Base-by-base conservation (phyloP, 2,888 invertebrate species). In the Philereme transversata region DNA sequence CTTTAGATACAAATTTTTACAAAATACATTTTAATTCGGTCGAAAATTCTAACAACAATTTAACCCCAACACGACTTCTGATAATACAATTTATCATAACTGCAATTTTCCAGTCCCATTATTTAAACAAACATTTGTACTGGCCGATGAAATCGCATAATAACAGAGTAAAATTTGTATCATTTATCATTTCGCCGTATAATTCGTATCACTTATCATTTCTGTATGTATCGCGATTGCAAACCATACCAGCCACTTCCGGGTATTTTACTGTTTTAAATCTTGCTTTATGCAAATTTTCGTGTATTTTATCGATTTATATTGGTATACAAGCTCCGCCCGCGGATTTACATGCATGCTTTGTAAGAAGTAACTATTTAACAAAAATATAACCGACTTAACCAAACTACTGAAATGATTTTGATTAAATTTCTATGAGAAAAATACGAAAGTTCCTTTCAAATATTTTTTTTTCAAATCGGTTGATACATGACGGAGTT, bases 151-250 rank as follows among this genome's bases (percentile, higher is more conserved):
- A 48, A 70, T 67, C 64, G 66, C 67, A 66, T 69, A 67, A 68
- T 66, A 74, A 67, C 62, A 59, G 51, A 51, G 61, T 51, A 55
- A 70, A 78, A 77, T 72, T 72, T 56, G 71, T 70, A 72, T 67
- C 79, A 78, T 82, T 75, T 66, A 80, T 82, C 81, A 83, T 77
- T 48, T 64, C 64, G 56, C 72, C 76, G 62, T 47, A 33, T 11
- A 43, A 33, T 22, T 47, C 33, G 33, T 55, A 62, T 62, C 62
- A 49, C 22, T 22, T 22, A 22, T 22, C 22, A 22, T 22, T 22
- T 22, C 22, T 22, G 22, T 22, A 22, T 22, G 22, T 22, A 22
- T 22, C 22, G 22, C 36, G 62, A 59, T 60, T 52, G 69, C 60
- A 69, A 72, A 71, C 67, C 46, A 71, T 65, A 72, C 67, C 63